These are phyloP conservation scores for Caenorhabditis auriculariae DNA, from an alignment of 2,888 invertebrate species.

Conservation along the genomic window DNA sequence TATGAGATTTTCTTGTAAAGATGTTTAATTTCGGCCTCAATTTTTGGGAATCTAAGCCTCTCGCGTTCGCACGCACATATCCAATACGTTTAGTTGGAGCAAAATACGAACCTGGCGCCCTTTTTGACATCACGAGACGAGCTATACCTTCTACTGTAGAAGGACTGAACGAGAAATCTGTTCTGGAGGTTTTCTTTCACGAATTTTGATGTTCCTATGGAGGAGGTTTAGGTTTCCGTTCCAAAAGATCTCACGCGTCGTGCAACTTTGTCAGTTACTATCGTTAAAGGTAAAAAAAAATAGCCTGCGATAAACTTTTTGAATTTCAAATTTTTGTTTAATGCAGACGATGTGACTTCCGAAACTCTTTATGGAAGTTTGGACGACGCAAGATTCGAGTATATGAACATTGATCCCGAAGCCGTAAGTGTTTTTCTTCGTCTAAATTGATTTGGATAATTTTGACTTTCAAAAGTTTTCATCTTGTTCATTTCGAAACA, in stretches of 20 bases:
- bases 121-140: conserved; percentile 45
- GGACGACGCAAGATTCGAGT: conserved; percentile 17
- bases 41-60: no score
- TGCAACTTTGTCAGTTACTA: conserved; percentile 40
- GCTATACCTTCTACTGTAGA: background rate
- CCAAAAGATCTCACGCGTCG: conserved; percentile 50
- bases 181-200: no score
- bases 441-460: no score
- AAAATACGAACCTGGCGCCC: conserved; percentile 32
- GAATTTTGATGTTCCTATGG: no score
- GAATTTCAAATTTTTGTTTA: conserved; percentile 3
- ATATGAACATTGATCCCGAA: conserved; percentile 30
- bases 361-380: conserved; percentile 19
- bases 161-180: background rate
- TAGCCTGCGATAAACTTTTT: no score
- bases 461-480: no score
- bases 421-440: no score
- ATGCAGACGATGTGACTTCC: conserved; percentile 24
- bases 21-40: no score
- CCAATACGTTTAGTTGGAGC: conserved; percentile 35
- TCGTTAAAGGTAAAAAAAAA: conserved; percentile 34
- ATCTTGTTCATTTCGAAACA: no score
- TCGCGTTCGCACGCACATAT: no score
- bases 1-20: no score
- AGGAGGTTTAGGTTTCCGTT: conserved; percentile 44